A percentile compares a stretch with the other conserved stretches of the same genome.
Conservation (phyloP, 2,888 invertebrate species). For the Melanargia galathea region DNA sequence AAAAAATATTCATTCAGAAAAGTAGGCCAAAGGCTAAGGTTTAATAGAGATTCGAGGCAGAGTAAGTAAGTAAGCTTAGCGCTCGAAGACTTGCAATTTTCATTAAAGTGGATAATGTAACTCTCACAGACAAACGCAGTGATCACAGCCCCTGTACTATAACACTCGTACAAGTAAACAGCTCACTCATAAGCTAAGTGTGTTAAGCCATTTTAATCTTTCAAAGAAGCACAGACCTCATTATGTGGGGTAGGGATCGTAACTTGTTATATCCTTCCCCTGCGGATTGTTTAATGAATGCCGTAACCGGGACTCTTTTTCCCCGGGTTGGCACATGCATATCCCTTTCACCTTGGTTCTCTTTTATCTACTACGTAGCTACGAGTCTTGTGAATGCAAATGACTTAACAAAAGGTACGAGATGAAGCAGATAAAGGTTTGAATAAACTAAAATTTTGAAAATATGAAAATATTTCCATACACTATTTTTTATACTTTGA, state of each 20-base stretch:
- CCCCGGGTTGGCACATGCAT: constrained; percentile 26
- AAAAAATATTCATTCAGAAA: neutral
- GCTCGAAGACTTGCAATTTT: neutral
- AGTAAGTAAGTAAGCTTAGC: neutral
- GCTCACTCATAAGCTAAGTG: constrained; percentile 16
- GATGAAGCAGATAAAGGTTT: constrained; percentile 15
- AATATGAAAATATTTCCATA: no score
- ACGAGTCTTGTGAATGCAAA: constrained; percentile 28
- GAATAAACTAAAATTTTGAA: neutral
- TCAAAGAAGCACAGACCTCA: constrained; percentile 25
- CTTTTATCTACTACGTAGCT: constrained; percentile 32
- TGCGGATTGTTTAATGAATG: constrained; percentile 33
- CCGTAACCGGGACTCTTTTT: constrained; percentile 18
- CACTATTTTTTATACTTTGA: no score
- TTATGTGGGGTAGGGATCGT: constrained; percentile 20
- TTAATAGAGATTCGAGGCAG: neutral
- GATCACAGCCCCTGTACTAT: neutral
- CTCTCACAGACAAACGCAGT: neutral
- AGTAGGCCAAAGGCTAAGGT: neutral
- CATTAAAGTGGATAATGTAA: neutral
- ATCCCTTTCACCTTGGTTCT: constrained; percentile 31
- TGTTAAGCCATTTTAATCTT: constrained; percentile 22
- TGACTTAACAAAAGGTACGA: constrained; percentile 32
- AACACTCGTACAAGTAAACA: constrained; percentile 1
- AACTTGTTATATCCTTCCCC: constrained; percentile 27